A percentile compares a stretch with the other conserved stretches of the same genome.
Conservation (phyloP, 1,140 invertebrate genomes). For the Papilio xuthus region DNA sequence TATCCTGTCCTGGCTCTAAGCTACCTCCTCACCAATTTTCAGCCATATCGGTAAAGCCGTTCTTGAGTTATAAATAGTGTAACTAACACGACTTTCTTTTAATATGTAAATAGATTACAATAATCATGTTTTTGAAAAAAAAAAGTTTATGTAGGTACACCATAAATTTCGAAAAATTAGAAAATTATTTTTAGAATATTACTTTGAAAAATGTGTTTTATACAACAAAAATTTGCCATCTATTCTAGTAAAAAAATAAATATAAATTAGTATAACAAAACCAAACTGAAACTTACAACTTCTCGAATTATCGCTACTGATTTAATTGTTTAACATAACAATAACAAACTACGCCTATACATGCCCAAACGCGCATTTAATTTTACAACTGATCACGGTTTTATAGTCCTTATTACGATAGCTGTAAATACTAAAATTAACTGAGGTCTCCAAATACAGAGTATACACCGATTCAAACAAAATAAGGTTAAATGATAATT, state of each 20-base stretch:
- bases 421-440: neutral
- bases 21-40: too few species aligned
- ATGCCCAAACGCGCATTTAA: neutral
- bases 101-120: too few species aligned
- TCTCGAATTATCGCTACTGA: conserved; percentile 1
- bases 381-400: neutral
- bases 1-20: too few species aligned
- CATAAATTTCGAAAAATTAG: neutral
- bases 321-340: conserved; percentile 2
- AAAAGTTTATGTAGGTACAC: neutral
- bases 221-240: neutral
- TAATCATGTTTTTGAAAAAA: neutral
- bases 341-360: neutral
- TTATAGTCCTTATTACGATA: neutral
- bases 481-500: neutral
- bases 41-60: too few species aligned
- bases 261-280: neutral
- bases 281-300: neutral
- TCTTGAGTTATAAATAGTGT: too few species aligned
- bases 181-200: neutral
- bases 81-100: too few species aligned
- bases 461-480: neutral
- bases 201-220: neutral
- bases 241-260: neutral
- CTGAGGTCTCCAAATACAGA: neutral